A percentile compares a stretch with the other conserved stretches of the same genome.
Evolutionary conservation across 2,113 vertebrate species (phyloP).

Genomic region (Prunella himalayana): DNA sequence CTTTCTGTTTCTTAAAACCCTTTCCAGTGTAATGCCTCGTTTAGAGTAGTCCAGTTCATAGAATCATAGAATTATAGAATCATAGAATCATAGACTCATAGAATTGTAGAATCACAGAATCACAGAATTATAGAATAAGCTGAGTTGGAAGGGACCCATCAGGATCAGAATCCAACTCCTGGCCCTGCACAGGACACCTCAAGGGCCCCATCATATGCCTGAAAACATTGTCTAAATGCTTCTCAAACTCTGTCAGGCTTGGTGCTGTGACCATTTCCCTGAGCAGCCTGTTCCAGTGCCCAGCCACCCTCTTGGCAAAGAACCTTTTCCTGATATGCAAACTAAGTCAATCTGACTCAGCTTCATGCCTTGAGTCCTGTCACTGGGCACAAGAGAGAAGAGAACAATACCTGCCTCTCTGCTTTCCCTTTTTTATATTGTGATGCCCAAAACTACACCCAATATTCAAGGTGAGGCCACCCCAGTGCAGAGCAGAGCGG

Average conservation of each 20-base stretch:
- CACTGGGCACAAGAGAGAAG: not conserved
- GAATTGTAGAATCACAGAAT: not conserved
- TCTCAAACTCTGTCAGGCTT: not conserved
- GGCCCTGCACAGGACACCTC: not conserved
- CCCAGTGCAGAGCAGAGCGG: fast-evolving
- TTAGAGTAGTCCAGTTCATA: not conserved
- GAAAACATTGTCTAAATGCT: not conserved
- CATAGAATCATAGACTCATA: not conserved
- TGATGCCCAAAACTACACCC: not conserved
- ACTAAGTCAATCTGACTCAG: not conserved
- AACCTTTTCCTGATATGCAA: not conserved
- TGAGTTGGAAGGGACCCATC: not conserved
- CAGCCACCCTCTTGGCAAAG: not conserved
- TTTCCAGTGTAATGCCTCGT: not conserved
- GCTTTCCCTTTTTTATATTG: not conserved
- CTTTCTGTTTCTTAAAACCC: not conserved
- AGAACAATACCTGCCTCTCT: fast-evolving
- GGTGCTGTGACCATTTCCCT: not conserved
- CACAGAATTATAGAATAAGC: not conserved
- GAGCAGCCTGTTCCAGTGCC: not conserved
- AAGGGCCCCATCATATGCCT: not conserved
- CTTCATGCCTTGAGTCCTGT: not conserved
- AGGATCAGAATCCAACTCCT: not conserved
- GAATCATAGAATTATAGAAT: not conserved
- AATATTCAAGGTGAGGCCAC: fast-evolving